These are phyloP conservation scores for Trigoniulus corallinus DNA, from an alignment of 1,140 invertebrate genomes.

Conservation along the genomic window DNA sequence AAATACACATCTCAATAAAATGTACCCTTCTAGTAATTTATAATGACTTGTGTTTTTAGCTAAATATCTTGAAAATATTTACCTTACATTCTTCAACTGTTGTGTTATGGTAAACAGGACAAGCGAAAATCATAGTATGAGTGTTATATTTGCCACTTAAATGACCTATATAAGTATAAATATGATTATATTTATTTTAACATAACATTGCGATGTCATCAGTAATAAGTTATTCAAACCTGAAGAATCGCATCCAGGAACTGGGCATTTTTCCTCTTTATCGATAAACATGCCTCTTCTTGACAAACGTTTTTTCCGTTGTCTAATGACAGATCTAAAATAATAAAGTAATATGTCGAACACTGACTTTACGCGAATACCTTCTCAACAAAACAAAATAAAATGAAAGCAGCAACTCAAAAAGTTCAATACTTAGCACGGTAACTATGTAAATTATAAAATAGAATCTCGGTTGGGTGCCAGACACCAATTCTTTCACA, in stretches of 20 bases:
- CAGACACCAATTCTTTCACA: too few relatives aligned
- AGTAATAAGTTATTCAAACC: constrained; percentile 52
- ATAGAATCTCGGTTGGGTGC: too few relatives aligned
- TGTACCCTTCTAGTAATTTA: neutral
- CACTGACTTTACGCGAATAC: constrained; percentile 6
- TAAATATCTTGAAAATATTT: constrained; percentile 22
- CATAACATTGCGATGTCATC: constrained; percentile 9
- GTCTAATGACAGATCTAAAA: neutral
- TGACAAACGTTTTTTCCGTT: neutral
- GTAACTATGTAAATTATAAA: too few relatives aligned
- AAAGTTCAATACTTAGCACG: too few relatives aligned
- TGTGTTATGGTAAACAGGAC: constrained; percentile 78
- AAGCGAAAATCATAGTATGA: constrained; percentile 75
- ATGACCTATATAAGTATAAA: constrained; percentile 24
- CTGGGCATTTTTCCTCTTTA: constrained; percentile 55
- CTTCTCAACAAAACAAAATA: neutral
- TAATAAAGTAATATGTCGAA: neutral
- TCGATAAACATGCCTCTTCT: constrained; percentile 5
- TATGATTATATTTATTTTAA: constrained; percentile 10
- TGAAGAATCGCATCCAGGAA: constrained; percentile 70
- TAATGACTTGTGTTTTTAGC: constrained; percentile 7
- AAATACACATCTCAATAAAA: constrained; percentile 1
- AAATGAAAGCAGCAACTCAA: too few relatives aligned
- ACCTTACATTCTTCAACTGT: constrained; percentile 65
- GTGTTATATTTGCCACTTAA: constrained; percentile 48